Evolutionary conservation across 1,140 invertebrate genomes (phyloP).

Genomic region (Eriocheir sinensis): DNA sequence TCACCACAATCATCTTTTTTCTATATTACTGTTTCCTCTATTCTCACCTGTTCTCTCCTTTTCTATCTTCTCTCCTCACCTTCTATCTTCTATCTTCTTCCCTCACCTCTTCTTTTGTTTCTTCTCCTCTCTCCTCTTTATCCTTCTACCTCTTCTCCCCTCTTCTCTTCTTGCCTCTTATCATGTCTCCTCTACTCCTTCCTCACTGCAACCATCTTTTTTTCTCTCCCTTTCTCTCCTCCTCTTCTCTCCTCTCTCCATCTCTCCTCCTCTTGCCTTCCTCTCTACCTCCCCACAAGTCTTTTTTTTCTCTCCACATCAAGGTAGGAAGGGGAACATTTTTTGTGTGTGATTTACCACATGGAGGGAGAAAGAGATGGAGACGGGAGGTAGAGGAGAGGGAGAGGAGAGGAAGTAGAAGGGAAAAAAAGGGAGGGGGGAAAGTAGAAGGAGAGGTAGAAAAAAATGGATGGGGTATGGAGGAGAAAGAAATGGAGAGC

Average conservation of each 20-base stretch:
- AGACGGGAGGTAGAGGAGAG: no score
- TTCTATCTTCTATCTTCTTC: no score
- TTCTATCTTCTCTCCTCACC: constrained; percentile 33
- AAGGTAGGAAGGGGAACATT: background rate
- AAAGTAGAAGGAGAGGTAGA: constrained; percentile 5
- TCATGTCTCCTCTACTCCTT: no score
- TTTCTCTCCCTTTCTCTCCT: constrained; percentile 8
- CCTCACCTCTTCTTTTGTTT: background rate
- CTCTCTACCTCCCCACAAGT: no score
- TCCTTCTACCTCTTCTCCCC: background rate
- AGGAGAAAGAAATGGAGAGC: constrained; percentile 20
- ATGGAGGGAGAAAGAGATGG: no score
- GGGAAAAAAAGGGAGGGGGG: background rate
- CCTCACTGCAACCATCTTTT: no score
- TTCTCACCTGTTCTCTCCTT: background rate
- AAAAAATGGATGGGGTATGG: background rate
- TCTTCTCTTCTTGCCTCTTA: no score
- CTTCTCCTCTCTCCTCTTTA: background rate
- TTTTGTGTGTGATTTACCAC: no score
- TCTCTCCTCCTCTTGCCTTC: background rate
- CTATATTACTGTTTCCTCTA: no score
- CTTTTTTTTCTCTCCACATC: no score
- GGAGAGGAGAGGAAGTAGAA: background rate
- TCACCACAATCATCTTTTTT: no score
- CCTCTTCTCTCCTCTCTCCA: background rate